phyloP scores from a whole-genome alignment of 1,140 invertebrate genomes.

The Stegodyphus mimosarum region DNA sequence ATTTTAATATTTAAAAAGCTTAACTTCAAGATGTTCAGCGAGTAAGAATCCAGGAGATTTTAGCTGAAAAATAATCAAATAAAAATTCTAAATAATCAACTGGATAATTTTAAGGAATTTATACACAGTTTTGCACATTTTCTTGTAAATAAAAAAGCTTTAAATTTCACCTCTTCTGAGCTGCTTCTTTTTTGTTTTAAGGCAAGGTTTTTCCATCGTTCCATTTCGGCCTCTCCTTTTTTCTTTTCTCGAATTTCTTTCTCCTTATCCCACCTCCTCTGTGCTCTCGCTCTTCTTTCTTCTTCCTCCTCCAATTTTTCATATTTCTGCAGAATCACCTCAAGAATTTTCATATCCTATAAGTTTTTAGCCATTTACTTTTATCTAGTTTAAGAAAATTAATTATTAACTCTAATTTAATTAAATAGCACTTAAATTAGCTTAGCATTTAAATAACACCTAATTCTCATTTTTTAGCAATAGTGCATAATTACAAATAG shows the following conservation, averaged over 20 bases:
- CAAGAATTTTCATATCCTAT: constrained; percentile 62
- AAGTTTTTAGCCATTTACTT: constrained; percentile 36
- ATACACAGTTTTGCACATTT: no score
- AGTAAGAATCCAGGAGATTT: no score
- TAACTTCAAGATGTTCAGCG: no score
- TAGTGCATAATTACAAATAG: no score
- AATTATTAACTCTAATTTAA: neutral
- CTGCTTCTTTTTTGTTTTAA: constrained; percentile 55
- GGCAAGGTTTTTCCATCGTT: constrained; percentile 58
- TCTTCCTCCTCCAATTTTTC: constrained; percentile 58
- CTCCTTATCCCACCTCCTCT: constrained; percentile 56
- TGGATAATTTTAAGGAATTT: no score
- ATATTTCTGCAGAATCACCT: constrained; percentile 62
- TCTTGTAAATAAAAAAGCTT: no score
- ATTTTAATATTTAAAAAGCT: no score
- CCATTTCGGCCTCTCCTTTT: constrained; percentile 53
- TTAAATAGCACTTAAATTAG: neutral
- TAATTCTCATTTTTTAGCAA: no score
- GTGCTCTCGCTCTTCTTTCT: constrained; percentile 44
- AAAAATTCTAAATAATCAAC: no score
- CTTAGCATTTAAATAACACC: neutral
- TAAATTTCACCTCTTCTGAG: constrained; percentile 37
- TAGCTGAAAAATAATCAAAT: no score
- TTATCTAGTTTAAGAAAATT: constrained; percentile 12
- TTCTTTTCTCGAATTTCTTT: constrained; percentile 39